These are phyloP conservation scores for Hassar affinis DNA, from an alignment of 2,113 vertebrate species.

Conservation along the genomic window DNA sequence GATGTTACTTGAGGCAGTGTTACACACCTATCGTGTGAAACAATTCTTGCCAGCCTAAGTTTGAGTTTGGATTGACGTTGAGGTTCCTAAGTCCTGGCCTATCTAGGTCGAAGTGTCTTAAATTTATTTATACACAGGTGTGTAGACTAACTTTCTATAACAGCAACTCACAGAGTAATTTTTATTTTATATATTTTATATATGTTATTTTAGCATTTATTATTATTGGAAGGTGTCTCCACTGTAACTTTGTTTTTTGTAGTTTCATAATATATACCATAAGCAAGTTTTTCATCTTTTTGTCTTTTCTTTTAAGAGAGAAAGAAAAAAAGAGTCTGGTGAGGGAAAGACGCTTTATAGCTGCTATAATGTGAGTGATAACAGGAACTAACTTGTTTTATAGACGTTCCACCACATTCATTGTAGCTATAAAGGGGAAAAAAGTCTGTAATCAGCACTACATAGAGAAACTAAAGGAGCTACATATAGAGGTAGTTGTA, in stretches of 20 bases:
- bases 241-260: not conserved
- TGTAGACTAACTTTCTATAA: not conserved
- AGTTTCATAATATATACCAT: not conserved
- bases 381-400: not conserved
- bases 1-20: too few species aligned
- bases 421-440: not conserved
- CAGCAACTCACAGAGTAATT: not conserved
- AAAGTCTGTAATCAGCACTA: not conserved
- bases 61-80: too few species aligned
- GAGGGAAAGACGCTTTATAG: not conserved
- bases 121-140: not conserved
- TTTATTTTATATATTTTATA: not conserved
- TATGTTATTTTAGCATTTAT: not conserved
- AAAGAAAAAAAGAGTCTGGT: not conserved
- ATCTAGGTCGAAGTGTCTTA: not conserved
- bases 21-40: too few species aligned
- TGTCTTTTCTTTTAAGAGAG: not conserved
- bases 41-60: too few species aligned
- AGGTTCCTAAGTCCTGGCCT: too few species aligned
- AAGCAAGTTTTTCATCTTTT: not conserved
- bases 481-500: too few species aligned
- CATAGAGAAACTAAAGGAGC: not conserved
- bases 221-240: not conserved
- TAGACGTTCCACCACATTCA: not conserved
- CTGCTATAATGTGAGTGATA: not conserved